Evolutionary conservation across 2,888 invertebrate species (phyloP).

Genomic region (Noctuana brunneofusca): DNA sequence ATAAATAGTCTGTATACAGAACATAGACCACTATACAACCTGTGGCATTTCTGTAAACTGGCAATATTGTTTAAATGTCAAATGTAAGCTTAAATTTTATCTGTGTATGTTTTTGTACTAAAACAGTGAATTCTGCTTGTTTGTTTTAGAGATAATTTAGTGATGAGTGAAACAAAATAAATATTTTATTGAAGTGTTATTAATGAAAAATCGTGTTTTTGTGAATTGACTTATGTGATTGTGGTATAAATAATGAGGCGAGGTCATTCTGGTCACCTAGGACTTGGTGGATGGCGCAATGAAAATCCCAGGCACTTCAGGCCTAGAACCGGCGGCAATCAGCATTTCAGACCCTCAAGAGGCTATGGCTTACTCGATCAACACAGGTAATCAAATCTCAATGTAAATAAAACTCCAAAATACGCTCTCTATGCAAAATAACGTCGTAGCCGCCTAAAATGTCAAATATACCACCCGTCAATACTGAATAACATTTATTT

Average conservation of each 20-base stretch:
- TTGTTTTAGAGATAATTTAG: conserved; percentile 19
- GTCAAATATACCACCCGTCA: conserved; percentile 24
- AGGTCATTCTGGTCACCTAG: conserved; percentile 77
- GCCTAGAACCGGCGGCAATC: conserved; percentile 61
- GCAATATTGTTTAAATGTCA: no score
- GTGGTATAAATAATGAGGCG: conserved; percentile 66
- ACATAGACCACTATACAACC: no score
- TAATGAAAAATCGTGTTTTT: conserved; percentile 35
- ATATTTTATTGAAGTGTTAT: conserved; percentile 10
- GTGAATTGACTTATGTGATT: conserved; percentile 55
- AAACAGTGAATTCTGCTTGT: conserved; percentile 28
- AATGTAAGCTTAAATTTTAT: no score
- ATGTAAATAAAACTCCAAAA: conserved; percentile 37
- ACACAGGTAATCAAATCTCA: conserved; percentile 53
- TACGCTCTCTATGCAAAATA: conserved; percentile 33
- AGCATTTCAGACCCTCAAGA: conserved; percentile 61
- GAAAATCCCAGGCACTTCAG: conserved; percentile 71
- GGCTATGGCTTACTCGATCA: conserved; percentile 51
- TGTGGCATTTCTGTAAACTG: no score
- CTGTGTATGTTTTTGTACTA: no score
- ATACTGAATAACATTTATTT: background rate
- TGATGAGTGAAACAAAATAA: conserved; percentile 4
- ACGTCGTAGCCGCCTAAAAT: conserved; percentile 30
- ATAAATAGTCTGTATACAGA: no score
- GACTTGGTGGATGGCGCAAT: conserved; percentile 71